Evolutionary conservation across 92 coral and sea anemone species (phyloP), one percentile per base, ranked within the genome.

Genomic region (Plumapathes pennacea): DNA sequence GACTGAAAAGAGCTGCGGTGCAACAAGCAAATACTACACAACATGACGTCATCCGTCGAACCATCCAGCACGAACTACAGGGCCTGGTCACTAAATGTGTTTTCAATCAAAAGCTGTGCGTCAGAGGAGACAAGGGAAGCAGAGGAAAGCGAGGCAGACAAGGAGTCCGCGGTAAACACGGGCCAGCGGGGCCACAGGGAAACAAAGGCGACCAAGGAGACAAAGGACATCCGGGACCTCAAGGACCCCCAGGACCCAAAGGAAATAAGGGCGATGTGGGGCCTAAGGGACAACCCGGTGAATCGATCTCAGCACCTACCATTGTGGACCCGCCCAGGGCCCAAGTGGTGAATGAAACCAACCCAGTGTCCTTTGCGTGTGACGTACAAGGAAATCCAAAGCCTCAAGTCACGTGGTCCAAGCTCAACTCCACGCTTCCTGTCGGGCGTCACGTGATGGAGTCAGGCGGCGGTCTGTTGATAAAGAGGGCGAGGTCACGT

Each of bases 331-430:
- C 64, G 43, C 90, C 85, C 17, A 50, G 28, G 39, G 54, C 70
- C 21, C 67, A 43, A 32, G 46, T 59, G 19, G 73, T 77, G 10
- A 77, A 77, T 46, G 50, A 52, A 41, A 77, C 54, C 54, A 74
- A 50, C 54, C 47, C 68, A 38, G 90, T 65, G 34, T 62, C 61
- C 2, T 64, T 84, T 33, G 75, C 64, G 33, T 84, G 90, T 50
- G 56, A 62, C 20, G 81, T 38, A 27, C 55, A 69, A 53, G 90
- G 90, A 30, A 84, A 59, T 23, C 90, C 90, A 10, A 26, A 46
- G n/a, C 84, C 89, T 34, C 64, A 27, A 22, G 64, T 83, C 90
- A 84, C 82, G 60, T 84, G 90, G 90, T 69, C 62, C 17, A 84
- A 48, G 31, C 20, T 13, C 9, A 75, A 69, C 8, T 23, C 39